A percentile compares a stretch with the other conserved stretches of the same genome.
These are phyloP conservation scores for Perizoma affinitatum DNA, from an alignment of 2,888 invertebrate genomes.

Conservation along the genomic window DNA sequence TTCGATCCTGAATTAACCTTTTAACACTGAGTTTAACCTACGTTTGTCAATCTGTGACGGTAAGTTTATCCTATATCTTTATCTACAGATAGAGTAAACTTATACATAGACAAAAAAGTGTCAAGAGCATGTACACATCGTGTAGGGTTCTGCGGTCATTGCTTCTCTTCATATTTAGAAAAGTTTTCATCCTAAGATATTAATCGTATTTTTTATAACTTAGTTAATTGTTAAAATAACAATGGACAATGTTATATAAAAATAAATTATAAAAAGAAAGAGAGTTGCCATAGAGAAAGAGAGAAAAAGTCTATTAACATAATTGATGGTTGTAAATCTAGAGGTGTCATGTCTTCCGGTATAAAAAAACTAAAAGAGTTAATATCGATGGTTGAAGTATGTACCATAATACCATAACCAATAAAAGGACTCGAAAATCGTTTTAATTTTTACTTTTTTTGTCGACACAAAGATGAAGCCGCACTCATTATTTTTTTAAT, in stretches of 20 bases:
- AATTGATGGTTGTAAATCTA: constrained; percentile 72
- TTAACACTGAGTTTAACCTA: no score
- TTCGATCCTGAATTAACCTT: no score
- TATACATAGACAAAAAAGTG: no score
- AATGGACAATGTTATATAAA: constrained; percentile 6
- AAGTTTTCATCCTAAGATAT: no score
- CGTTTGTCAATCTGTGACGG: no score
- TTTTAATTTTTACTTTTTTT: constrained; percentile 32
- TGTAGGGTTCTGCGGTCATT: no score
- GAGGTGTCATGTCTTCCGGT: constrained; percentile 75
- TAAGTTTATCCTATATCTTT: no score
- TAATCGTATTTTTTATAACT: no score
- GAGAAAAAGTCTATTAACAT: constrained; percentile 60
- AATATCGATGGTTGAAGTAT: constrained; percentile 48
- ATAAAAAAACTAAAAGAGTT: constrained; percentile 49
- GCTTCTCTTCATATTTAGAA: no score
- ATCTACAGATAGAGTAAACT: no score
- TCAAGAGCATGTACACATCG: no score
- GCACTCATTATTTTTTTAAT: constrained; percentile 54
- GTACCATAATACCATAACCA: constrained; percentile 41
- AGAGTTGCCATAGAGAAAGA: constrained; percentile 43
- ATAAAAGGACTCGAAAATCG: constrained; percentile 37
- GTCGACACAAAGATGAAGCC: constrained; percentile 32
- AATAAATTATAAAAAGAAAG: constrained; percentile 36
- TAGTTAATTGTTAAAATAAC: no score